Evolutionary conservation across 1,140 invertebrate species (phyloP).

Genomic region (Bombyx mori): ASM3026992v2 NC_085115.1:9026501-9027000

Average conservation of each 20-base stretch:
- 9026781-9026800: constrained; percentile 20
- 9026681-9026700: constrained; percentile 24
- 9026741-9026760: constrained; percentile 12
- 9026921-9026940: constrained; percentile 36
- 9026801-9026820: constrained; percentile 19
- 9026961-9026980: constrained; percentile 32
- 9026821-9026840: constrained; percentile 12
- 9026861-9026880: constrained; percentile 28
- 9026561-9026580: constrained; percentile 52
- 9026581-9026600: constrained; percentile 47
- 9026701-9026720: constrained; percentile 19
- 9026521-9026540: constrained; percentile 70
- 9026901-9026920: constrained; percentile 33
- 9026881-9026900: constrained; percentile 24
- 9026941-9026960: constrained; percentile 38
- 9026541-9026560: constrained; percentile 58
- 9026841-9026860: constrained; percentile 38
- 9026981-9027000: constrained; percentile 37
- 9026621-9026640: constrained; percentile 68
- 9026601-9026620: constrained; percentile 49
- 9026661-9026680: constrained; percentile 31
- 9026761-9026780: constrained; percentile 17
- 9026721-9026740: constrained; percentile 8
- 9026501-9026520: constrained; percentile 70
- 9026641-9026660: constrained; percentile 65